These are phyloP conservation scores for Drosophila leontia DNA, from an alignment of 1,140 invertebrate genomes.

Conservation along the genomic window DNA sequence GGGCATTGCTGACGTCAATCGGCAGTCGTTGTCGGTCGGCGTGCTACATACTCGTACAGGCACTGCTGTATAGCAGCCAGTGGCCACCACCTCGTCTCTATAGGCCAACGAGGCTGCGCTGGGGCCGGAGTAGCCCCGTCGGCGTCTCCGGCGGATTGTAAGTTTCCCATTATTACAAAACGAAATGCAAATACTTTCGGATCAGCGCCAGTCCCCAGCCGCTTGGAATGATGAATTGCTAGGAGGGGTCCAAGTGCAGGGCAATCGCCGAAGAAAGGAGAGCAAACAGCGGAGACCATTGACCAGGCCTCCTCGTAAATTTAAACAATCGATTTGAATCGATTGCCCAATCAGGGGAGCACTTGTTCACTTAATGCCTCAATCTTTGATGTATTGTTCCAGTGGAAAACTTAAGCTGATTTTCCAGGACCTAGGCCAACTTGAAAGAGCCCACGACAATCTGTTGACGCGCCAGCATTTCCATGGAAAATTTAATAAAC, in stretches of 20 bases:
- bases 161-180: slow-evolving; percentile 53
- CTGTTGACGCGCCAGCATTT: slow-evolving; percentile 11
- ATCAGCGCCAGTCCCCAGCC: slow-evolving; percentile 10
- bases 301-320: slow-evolving; percentile 13
- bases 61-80: slow-evolving; percentile 30
- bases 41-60: slow-evolving; percentile 64
- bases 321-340: slow-evolving; percentile 39
- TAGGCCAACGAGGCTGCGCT: slow-evolving; percentile 49
- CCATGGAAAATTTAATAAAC: slow-evolving; percentile 8
- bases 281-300: slow-evolving; percentile 38
- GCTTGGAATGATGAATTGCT: slow-evolving; percentile 44
- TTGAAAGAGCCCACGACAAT: slow-evolving; percentile 41
- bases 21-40: slow-evolving; percentile 75
- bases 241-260: slow-evolving; percentile 9
- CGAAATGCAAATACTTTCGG: slow-evolving; percentile 47
- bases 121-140: slow-evolving; percentile 55
- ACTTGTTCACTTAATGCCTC: slow-evolving; percentile 23
- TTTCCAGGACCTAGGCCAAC: slow-evolving; percentile 48
- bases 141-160: slow-evolving; percentile 64
- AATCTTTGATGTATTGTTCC: slow-evolving; percentile 33
- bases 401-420: slow-evolving; percentile 15
- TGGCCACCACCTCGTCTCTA: slow-evolving; percentile 23
- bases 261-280: slow-evolving; percentile 8
- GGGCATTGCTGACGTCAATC: slow-evolving; percentile 84
- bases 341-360: slow-evolving; percentile 35